Evolutionary conservation across 92 coral and sea anemone species (phyloP), one percentile per base, ranked within the genome.

Genomic region (Zoanthus sansibaricus): DNA sequence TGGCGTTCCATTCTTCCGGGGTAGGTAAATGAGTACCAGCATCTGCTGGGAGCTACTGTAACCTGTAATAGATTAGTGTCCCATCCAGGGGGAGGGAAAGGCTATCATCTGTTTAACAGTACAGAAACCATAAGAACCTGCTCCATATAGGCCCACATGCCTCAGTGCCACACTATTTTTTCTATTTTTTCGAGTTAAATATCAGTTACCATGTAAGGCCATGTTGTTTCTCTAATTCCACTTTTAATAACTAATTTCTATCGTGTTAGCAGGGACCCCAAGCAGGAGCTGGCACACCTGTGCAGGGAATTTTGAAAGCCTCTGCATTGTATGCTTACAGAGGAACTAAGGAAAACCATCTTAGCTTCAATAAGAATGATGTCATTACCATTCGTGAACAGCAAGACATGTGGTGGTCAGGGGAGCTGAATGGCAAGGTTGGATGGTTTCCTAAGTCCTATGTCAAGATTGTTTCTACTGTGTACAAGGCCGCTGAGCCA

Each of bases 331-430:
- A 97, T 82, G 96, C 95, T 4, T 93, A 97, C 93, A 90, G 98
- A 71, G 99, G 90, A 4, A 93, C 88, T 77, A 95, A 94, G 76
- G 98, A 92, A 6, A 91, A 95, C 76, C 95, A 96, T 76, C 87
- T 97, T 69, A 92, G 94, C 79, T 97, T 97, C 82, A 94, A 88
- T 56, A 97, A 97, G 87, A 96, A 94, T 61, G 99, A 97, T 18
- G 84, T 91, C 16, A 97, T 97, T 45, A 82, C 89, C 66, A 88
- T 97, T 9, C 90, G 83, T 67, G 98, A 97, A 83, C 97, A 97
- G 77, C 95, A 95, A 89, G 99, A 95, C 82, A 91, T 95, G 94
- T 95, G 97, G 93, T 97, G 99, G 99, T 87, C 91, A 33, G 99
- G 99, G 30, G 98, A 97, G 55, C 88, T 95, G 47, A 95, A 95